Evolutionary conservation across 2,888 invertebrate species (phyloP).

Genomic region (Trypoxylon attenuatum): DNA sequence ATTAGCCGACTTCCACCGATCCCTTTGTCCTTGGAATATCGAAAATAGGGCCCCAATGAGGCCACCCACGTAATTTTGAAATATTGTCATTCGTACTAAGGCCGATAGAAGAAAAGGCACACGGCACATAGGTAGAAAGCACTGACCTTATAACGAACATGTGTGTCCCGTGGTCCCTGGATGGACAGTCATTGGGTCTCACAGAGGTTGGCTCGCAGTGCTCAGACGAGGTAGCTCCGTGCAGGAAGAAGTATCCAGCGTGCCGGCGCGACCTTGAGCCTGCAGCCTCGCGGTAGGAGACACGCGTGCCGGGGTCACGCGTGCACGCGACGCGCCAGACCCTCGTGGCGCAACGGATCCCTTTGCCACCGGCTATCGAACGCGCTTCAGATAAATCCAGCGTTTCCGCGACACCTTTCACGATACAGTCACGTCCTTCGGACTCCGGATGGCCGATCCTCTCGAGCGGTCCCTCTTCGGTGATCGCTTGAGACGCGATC

Average conservation of each 20-base stretch:
- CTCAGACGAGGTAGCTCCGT: slow-evolving; percentile 45
- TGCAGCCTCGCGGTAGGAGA: slow-evolving; percentile 36
- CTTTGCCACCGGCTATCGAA: not conserved
- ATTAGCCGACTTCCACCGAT: too few relatives aligned
- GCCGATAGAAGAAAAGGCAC: slow-evolving; percentile 8
- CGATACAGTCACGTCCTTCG: not conserved
- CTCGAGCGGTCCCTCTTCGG: not conserved
- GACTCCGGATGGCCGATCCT: not conserved
- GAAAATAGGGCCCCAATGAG: too few relatives aligned
- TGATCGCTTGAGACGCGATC: not conserved
- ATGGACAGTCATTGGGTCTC: slow-evolving; percentile 73
- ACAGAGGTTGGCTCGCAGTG: slow-evolving; percentile 58
- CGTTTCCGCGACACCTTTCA: slow-evolving; percentile 10
- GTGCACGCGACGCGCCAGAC: slow-evolving; percentile 51
- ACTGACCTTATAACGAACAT: slow-evolving; percentile 74
- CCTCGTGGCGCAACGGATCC: slow-evolving; percentile 54
- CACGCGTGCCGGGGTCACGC: slow-evolving; percentile 46
- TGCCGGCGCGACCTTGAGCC: slow-evolving; percentile 41
- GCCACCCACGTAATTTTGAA: too few relatives aligned
- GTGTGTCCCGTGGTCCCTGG: slow-evolving; percentile 74
- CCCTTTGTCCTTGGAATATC: too few relatives aligned
- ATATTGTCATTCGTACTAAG: too few relatives aligned
- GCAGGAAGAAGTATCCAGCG: slow-evolving; percentile 22
- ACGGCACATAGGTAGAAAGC: slow-evolving; percentile 32
- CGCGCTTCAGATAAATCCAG: slow-evolving; percentile 31